Conservation (phyloP, 2,888 invertebrate species). For the Synergus umbraculus region DNA sequence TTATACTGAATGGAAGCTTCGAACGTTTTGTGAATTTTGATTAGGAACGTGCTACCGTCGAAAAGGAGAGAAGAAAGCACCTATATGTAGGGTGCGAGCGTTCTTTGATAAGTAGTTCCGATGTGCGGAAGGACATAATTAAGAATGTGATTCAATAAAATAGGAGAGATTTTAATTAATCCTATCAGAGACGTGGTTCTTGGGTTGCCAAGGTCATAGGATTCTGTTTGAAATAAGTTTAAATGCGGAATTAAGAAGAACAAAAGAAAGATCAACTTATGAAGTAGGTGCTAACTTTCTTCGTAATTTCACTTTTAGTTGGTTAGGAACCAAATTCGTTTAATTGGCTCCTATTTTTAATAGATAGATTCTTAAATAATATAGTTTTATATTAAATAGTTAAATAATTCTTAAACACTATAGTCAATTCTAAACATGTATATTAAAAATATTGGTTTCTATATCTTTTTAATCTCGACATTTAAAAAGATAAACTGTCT, state of each 20-base stretch:
- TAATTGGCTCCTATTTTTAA: too few species aligned
- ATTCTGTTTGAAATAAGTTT: neutral
- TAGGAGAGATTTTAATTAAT: neutral
- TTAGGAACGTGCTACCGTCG: slow-evolving; percentile 69
- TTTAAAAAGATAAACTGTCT: too few species aligned
- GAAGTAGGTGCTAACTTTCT: neutral
- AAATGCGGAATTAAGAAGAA: neutral
- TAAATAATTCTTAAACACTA: too few species aligned
- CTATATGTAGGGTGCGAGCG: slow-evolving; percentile 71
- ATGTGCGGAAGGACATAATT: neutral
- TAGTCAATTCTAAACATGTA: too few species aligned
- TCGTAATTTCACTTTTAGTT: slow-evolving; percentile 9
- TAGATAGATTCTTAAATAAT: too few species aligned
- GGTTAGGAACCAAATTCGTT: too few species aligned
- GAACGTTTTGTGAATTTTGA: slow-evolving; percentile 72
- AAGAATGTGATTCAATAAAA: neutral
- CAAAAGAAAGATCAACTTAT: neutral
- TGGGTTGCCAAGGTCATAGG: neutral
- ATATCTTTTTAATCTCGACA: too few species aligned
- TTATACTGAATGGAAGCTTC: slow-evolving; percentile 72
- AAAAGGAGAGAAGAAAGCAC: slow-evolving; percentile 73
- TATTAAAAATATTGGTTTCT: too few species aligned
- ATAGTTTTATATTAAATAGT: too few species aligned
- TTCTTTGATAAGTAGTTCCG: slow-evolving; percentile 49
- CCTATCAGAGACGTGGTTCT: neutral